Evolutionary conservation across 2,888 invertebrate genomes (phyloP).

Genomic region (Apodemia duryi): DNA sequence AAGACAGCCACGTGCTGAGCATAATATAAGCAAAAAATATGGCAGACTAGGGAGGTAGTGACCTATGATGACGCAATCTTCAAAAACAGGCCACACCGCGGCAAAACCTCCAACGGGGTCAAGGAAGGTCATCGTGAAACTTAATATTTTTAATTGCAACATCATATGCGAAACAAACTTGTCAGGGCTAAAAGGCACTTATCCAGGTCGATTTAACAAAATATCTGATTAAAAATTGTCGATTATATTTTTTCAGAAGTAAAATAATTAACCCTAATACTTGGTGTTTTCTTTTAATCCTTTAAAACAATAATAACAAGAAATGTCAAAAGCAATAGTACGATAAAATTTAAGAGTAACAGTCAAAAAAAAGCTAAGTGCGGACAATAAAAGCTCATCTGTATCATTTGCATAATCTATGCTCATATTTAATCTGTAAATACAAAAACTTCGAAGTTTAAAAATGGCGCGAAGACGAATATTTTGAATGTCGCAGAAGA

Average conservation of each 20-base stretch:
- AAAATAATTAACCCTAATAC: background rate
- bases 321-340: background rate
- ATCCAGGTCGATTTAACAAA: constrained; percentile 16
- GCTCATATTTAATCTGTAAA: constrained; percentile 19
- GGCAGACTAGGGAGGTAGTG: constrained; percentile 68
- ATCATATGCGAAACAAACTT: constrained; percentile 43
- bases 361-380: background rate
- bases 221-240: constrained; percentile 6
- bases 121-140: constrained; percentile 68
- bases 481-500: constrained; percentile 51
- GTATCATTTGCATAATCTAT: constrained; percentile 9
- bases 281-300: background rate
- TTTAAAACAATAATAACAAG: background rate
- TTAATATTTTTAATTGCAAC: constrained; percentile 48
- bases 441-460: constrained; percentile 30
- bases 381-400: background rate
- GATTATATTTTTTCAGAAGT: background rate
- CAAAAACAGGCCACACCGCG: constrained; percentile 70
- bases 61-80: constrained; percentile 75
- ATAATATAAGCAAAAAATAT: constrained; percentile 72
- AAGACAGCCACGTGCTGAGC: constrained; percentile 65
- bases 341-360: background rate
- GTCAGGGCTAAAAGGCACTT: constrained; percentile 31
- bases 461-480: constrained; percentile 39
- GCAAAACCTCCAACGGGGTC: constrained; percentile 51